Conservation (phyloP, 64 coral and sea anemone genomes). For the Astreopora myriophthalma region DNA sequence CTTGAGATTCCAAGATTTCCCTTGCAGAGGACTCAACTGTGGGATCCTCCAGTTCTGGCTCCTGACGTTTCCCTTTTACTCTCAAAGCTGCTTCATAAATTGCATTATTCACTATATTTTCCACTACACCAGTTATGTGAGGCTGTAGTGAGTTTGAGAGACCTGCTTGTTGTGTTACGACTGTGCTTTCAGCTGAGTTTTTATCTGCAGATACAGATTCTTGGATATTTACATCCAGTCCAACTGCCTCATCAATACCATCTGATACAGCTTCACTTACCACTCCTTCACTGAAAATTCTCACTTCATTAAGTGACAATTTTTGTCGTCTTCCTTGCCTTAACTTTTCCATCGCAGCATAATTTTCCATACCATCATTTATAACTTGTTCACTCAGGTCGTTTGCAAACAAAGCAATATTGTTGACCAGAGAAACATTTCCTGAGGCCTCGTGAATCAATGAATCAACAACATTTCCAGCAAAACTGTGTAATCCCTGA, state of each 20-base stretch:
- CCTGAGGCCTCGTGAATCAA: conserved; percentile 41
- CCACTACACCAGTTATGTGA: conserved; percentile 41
- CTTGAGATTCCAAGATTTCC: conserved; percentile 14
- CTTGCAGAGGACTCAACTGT: not conserved
- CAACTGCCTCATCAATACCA: conserved; percentile 39
- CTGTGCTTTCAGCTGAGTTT: not conserved
- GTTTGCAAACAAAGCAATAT: conserved; percentile 53
- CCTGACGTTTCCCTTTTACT: not conserved
- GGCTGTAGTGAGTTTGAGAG: conserved; percentile 43
- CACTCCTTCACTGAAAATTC: conserved; percentile 38
- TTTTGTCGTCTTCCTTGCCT: conserved; percentile 22
- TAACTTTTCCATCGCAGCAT: not conserved
- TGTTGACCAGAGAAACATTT: not conserved
- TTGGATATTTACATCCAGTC: not conserved
- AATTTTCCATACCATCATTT: not conserved
- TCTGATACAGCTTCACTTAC: conserved; percentile 62
- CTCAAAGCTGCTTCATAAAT: conserved; percentile 59
- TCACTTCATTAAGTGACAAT: not conserved
- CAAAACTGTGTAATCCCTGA: conserved; percentile 60
- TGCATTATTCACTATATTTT: conserved; percentile 68
- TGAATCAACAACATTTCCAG: conserved; percentile 43
- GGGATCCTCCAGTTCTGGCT: not conserved
- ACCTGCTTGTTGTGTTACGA: not conserved
- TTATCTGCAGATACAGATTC: not conserved
- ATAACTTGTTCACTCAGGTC: conserved; percentile 43